Evolutionary conservation across 2,797 vertebrate genomes (phyloP).

Genomic region (Catostomus latipinnis): DNA sequence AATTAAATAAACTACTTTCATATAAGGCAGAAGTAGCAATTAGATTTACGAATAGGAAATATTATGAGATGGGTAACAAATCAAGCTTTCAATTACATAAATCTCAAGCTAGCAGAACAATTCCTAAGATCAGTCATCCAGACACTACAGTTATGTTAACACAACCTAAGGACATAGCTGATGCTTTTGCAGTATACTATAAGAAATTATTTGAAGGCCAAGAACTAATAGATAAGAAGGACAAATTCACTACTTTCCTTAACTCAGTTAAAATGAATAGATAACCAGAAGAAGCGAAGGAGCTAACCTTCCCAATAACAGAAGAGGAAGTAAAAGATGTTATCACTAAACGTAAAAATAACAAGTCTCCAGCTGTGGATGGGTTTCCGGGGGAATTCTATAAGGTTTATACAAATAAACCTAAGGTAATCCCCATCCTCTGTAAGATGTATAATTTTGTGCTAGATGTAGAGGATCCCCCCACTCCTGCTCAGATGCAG

Average conservation of each 20-base stretch:
- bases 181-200: too few relatives aligned
- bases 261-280: background rate
- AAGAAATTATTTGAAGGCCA: too few relatives aligned
- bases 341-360: background rate
- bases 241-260: background rate
- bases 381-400: background rate
- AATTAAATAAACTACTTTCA: conserved; percentile 26
- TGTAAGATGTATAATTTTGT: background rate
- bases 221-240: too few relatives aligned
- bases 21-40: conserved; percentile 37
- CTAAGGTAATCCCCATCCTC: background rate
- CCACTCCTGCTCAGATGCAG: background rate
- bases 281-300: background rate
- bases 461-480: background rate
- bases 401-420: background rate
- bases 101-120: too few relatives aligned
- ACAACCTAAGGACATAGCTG: too few relatives aligned
- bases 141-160: too few relatives aligned
- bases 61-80: too few relatives aligned
- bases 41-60: background rate
- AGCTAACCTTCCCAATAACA: background rate
- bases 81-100: too few relatives aligned
- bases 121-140: too few relatives aligned
- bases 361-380: background rate
- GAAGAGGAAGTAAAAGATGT: background rate